These are phyloP conservation scores for Agrotis puta DNA, from an alignment of 2,888 invertebrate genomes.

Conservation along the genomic window DNA sequence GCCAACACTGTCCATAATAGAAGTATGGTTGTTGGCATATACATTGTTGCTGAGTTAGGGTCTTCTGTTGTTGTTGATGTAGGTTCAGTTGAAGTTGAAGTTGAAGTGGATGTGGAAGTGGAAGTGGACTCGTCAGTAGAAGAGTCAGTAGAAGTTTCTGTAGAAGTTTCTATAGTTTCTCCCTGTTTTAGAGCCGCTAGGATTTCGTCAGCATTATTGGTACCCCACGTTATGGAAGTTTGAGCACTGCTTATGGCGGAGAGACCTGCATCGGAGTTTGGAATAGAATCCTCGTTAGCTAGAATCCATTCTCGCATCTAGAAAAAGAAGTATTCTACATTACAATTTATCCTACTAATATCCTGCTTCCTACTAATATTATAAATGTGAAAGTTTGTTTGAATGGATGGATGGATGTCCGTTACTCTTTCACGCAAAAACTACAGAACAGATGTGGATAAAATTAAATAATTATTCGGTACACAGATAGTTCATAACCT, in stretches of 20 bases:
- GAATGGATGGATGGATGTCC: no score
- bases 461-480: no score
- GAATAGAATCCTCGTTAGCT: slow-evolving; percentile 70
- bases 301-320: slow-evolving; percentile 85
- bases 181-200: slow-evolving; percentile 66
- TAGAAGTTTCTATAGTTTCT: neutral
- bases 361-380: no score
- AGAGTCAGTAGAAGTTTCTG: neutral
- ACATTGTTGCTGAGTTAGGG: slow-evolving; percentile 70
- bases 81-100: neutral
- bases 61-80: slow-evolving; percentile 6
- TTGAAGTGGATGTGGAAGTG: neutral
- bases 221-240: slow-evolving; percentile 81
- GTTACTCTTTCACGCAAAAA: no score
- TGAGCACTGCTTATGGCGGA: slow-evolving; percentile 77
- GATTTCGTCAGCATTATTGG: slow-evolving; percentile 73
- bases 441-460: no score
- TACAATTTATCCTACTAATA: no score
- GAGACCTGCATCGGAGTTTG: slow-evolving; percentile 76
- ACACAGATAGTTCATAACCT: no score
- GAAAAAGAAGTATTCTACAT: slow-evolving; percentile 36
- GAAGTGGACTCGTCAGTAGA: neutral
- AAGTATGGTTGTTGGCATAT: slow-evolving; percentile 74
- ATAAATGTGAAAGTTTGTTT: no score
- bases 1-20: slow-evolving; percentile 73